These are phyloP conservation scores for Odontamblyopus lacepedii DNA, from an alignment of 2,797 vertebrate species.

Conservation along the genomic window DNA sequence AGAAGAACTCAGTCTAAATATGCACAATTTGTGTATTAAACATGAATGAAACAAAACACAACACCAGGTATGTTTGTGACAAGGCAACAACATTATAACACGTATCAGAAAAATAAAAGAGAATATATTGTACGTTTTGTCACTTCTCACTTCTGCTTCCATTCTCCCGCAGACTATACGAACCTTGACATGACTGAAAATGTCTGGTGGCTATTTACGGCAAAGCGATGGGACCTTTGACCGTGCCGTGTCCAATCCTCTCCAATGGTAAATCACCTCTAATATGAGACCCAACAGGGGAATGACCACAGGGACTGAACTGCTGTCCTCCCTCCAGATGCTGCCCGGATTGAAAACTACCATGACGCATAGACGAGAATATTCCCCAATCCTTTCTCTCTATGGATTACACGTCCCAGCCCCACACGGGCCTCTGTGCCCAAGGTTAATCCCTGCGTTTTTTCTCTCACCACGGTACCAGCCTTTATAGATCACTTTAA, in stretches of 20 bases:
- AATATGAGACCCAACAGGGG: slow-evolving; percentile 3
- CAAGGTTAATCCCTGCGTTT: slow-evolving; percentile 44
- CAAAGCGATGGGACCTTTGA: background rate
- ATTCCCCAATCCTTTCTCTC: slow-evolving; percentile 43
- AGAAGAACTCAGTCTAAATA: too few relatives aligned
- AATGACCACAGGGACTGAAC: background rate
- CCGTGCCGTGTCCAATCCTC: background rate
- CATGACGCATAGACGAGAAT: slow-evolving; percentile 26
- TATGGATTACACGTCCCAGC: slow-evolving; percentile 47
- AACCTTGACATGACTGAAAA: background rate
- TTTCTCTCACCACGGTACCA: slow-evolving; percentile 21
- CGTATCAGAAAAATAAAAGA: too few relatives aligned
- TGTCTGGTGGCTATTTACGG: background rate
- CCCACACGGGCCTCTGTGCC: slow-evolving; percentile 40
- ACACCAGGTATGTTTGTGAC: background rate
- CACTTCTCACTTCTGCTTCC: background rate
- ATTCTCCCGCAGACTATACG: background rate
- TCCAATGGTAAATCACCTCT: background rate
- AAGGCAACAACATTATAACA: too few relatives aligned
- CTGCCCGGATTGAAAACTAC: slow-evolving; percentile 35
- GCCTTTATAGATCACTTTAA: slow-evolving; percentile 5
- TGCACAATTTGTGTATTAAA: too few relatives aligned
- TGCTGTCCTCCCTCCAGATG: slow-evolving; percentile 43
- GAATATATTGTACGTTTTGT: background rate
- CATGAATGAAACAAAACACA: background rate